A percentile compares a stretch with the other conserved stretches of the same genome.
These are phyloP conservation scores for Chrysomallon squamiferum DNA, from an alignment of 1,140 invertebrate genomes.

Conservation along the genomic window DNA sequence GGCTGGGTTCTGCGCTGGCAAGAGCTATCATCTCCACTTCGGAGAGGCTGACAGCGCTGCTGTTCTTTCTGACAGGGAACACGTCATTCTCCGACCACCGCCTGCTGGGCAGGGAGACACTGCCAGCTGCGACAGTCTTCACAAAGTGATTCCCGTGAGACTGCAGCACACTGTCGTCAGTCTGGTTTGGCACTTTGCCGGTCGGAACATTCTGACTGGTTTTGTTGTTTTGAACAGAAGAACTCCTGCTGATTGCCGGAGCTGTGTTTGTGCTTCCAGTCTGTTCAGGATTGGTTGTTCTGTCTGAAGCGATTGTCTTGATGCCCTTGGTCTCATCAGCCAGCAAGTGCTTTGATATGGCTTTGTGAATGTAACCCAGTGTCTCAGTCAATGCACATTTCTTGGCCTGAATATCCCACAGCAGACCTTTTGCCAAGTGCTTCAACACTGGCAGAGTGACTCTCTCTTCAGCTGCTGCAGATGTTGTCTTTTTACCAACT, in stretches of 20 bases:
- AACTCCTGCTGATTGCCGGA: too few species aligned
- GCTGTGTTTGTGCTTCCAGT: not conserved
- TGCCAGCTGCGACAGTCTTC: not conserved
- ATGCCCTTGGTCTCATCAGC: conserved; percentile 31
- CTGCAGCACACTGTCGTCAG: not conserved
- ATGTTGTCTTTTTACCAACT: not conserved
- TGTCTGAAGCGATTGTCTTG: conserved; percentile 1
- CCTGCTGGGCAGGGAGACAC: not conserved
- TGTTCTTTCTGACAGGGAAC: too few species aligned
- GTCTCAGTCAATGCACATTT: conserved; percentile 51
- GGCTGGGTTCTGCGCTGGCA: not conserved
- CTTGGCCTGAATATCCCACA: conserved; percentile 56
- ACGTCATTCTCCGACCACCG: too few species aligned
- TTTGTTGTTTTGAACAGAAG: too few species aligned
- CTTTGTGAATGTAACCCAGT: conserved; percentile 52
- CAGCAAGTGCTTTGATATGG: conserved; percentile 53
- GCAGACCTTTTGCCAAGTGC: conserved; percentile 41
- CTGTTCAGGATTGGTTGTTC: not conserved
- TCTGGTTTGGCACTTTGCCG: not conserved
- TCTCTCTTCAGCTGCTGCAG: not conserved
- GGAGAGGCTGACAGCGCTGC: not conserved
- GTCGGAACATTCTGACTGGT: too few species aligned
- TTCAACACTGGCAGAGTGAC: conserved; percentile 32
- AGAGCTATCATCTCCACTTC: not conserved
- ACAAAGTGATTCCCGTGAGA: not conserved